A percentile compares a stretch with the other conserved stretches of the same genome.
phyloP scores from a whole-genome alignment of 2,888 invertebrate genomes.

The Allygus modestus region DNA sequence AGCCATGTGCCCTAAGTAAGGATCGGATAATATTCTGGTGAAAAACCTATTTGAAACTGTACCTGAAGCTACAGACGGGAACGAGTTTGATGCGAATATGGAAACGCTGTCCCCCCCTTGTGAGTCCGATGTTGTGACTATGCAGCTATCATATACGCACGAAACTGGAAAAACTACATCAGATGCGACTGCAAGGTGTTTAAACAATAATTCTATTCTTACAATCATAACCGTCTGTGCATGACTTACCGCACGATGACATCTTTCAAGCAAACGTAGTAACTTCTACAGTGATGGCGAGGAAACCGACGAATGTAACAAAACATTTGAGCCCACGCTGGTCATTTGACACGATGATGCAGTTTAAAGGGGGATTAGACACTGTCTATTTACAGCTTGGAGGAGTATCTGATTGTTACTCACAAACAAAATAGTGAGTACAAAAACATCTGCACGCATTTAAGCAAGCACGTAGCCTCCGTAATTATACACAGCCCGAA shows the following conservation, averaged over 20 bases:
- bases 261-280: conserved; percentile 1
- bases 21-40: not conserved
- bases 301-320: not conserved
- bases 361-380: not conserved
- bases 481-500: not conserved
- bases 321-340: not conserved
- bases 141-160: not conserved
- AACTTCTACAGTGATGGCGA: not conserved
- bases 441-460: not conserved
- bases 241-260: not conserved
- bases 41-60: not conserved
- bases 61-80: not conserved
- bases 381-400: not conserved
- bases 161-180: not conserved
- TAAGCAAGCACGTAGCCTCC: not conserved
- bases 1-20: not conserved
- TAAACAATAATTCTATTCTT: conserved; percentile 8
- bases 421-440: not conserved
- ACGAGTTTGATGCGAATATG: not conserved
- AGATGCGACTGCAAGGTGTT: not conserved
- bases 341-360: not conserved
- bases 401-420: not conserved
- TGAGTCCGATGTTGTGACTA: not conserved
- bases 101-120: not conserved
- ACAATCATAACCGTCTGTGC: not conserved